Evolutionary conservation across 2,888 invertebrate genomes (phyloP), one percentile per base, ranked within the genome.

Genomic region (Spodoptera littoralis): DNA sequence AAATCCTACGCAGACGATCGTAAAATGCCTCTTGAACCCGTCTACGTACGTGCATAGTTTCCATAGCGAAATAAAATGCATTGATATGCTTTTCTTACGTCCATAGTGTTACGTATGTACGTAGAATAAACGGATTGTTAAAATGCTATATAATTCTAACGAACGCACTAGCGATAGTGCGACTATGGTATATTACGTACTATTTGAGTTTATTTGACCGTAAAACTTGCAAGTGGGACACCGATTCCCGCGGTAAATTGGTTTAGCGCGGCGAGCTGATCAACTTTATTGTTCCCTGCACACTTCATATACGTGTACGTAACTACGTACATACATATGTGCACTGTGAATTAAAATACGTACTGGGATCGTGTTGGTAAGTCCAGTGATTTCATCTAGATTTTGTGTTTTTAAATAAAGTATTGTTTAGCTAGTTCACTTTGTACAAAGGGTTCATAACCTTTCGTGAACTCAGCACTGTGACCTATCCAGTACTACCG

Each of bases 161-260:
- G 68, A 76, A 67, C 70, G 9, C 49, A 46, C 63, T 57, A 13
- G 63, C 65, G 67, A 70, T 70, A 78, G 64, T 67, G 57, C 53
- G 51, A 47, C 36, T 36, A 9, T 36, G 27, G 54, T 45, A 66
- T 57, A 65, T 66, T 70, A 77, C 68, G 70, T 70, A 51, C 62
- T 72, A 75, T 85, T 84, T 67, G 77, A 80, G 86, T 88, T 86
- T 85, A 85, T 85, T 88, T 87, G 84, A 85, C 85, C 84, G 84
- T 89, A 86, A 88, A 88, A 81, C 76, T 70, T 68, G 81, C 63
- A 89, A 83, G 76, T 89, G 81, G 89, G 83, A 76, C 90, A 82
- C 77, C 85, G 84, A 88, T 86, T 87, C 85, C 79, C 83, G 84
- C 83, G 76, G 65, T 83, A 86, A 90, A 88, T 90, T 89, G 82